These are phyloP conservation scores for Mylabris sibirica DNA, from an alignment of 2,888 invertebrate genomes.

Conservation along the genomic window DNA sequence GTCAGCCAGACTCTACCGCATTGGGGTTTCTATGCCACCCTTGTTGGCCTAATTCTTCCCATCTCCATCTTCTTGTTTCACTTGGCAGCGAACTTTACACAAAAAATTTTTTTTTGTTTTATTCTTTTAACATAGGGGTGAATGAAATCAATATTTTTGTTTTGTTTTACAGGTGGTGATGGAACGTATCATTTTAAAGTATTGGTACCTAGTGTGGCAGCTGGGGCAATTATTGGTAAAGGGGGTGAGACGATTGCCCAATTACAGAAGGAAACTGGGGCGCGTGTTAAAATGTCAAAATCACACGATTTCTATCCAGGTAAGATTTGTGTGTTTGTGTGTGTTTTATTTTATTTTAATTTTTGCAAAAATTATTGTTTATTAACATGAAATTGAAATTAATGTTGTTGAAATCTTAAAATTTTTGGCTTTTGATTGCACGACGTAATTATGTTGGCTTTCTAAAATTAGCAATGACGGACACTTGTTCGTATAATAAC, in stretches of 20 bases:
- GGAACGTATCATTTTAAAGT: slow-evolving; percentile 96
- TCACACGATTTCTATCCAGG: slow-evolving; percentile 99
- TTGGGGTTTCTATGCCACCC: slow-evolving; percentile 5
- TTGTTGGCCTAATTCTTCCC: background rate
- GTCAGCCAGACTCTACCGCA: slow-evolving; percentile 4
- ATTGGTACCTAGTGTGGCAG: slow-evolving; percentile 95
- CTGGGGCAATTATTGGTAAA: slow-evolving; percentile 99
- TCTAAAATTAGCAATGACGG: slow-evolving; percentile 8
- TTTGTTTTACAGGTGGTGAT: slow-evolving; percentile 72
- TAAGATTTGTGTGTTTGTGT: slow-evolving; percentile 59
- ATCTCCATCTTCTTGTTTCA: background rate
- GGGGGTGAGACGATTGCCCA: slow-evolving; percentile 99
- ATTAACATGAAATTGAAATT: background rate
- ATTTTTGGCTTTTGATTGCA: slow-evolving; percentile 1
- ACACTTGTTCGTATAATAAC: background rate
- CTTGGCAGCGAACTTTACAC: background rate
- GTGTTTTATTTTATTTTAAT: background rate
- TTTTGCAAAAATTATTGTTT: background rate
- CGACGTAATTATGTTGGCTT: slow-evolving; percentile 1
- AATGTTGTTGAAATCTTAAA: background rate
- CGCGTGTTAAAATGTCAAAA: slow-evolving; percentile 99
- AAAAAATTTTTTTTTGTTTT: background rate
- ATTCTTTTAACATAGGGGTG: background rate
- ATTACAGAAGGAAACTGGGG: slow-evolving; percentile 96
- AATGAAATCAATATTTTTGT: slow-evolving; percentile 11